Evolutionary conservation across 2,888 invertebrate genomes (phyloP), one percentile per base, ranked within the genome.

Genomic region (Aporophyla nigra): DNA sequence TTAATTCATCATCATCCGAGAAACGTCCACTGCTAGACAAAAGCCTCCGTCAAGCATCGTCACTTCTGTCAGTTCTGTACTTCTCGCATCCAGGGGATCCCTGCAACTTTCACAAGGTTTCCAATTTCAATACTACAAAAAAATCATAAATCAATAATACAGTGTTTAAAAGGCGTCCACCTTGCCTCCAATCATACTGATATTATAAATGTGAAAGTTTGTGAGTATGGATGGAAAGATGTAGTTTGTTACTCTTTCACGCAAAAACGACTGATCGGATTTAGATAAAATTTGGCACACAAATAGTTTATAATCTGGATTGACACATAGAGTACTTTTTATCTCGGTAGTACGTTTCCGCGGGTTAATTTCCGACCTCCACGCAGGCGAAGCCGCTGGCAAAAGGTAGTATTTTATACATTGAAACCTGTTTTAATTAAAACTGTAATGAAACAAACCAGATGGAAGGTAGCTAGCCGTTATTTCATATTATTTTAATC

Each of bases 401-500:
- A 33, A 33, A 33, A 33, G 33, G 33, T 7, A 63, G 33, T 54
- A 53, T 79, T 79, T 78, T 21, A 79, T 72, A 46, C 79, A 68
- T 73, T 58, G 0, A 62, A 78, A 58, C 24, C 24, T 67, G 33
- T 2, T 66, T 81, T 67, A 84, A 80, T 80, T 84, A 71, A 80
- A 78, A 56, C 24, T 58, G 56, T 21, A 63, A 51, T 46, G 46
- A 68, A 80, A 65, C 51, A 68, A 68, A 82, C 62, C 75, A 71
- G 62, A 81, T 87, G 62, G 62, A 75, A 77, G 74, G 74, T 76
- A 66, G 61, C 66, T 66, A 54, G 16, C 76, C 70, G 53, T 82
- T 78, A 82, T 82, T 79, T 89, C 77, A 76, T 80, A 78, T 79
- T 75, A 80, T 83, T 86, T 81, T 78, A 87, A 85, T 86, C 62